A percentile compares a stretch with the other conserved stretches of the same genome.
Conservation (phyloP, 2,888 invertebrate genomes). For the Hydraecia micacea region DNA sequence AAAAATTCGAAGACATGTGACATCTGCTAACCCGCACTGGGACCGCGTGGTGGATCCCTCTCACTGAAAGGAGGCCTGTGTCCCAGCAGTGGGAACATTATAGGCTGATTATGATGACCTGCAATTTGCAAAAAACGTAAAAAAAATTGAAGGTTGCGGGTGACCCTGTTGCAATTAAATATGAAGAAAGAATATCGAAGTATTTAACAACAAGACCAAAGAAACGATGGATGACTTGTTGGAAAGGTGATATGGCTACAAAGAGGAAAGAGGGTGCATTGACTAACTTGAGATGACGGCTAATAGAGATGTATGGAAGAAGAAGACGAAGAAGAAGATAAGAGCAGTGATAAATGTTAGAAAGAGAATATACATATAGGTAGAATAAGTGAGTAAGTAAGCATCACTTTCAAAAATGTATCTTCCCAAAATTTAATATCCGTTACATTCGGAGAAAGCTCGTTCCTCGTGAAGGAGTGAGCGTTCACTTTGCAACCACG, state of each 20-base stretch:
- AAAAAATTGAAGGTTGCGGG: no score
- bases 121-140: no score
- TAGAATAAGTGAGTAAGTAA: no score
- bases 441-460: conserved; percentile 8
- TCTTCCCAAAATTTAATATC: conserved; percentile 27
- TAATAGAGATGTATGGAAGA: background rate
- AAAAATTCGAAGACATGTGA: no score
- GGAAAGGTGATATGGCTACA: background rate
- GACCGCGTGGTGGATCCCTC: no score
- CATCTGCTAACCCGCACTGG: no score
- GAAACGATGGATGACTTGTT: background rate
- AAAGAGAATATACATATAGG: background rate
- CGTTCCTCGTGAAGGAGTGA: background rate
- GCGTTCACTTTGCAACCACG: background rate
- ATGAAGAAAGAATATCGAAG: background rate
- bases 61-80: no score
- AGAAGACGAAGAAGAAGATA: background rate
- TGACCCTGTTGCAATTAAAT: background rate
- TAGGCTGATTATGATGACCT: no score
- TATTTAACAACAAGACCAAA: background rate
- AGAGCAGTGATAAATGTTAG: background rate
- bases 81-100: no score
- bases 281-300: no score
- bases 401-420: conserved; percentile 4
- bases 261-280: background rate